These are phyloP conservation scores for Gila robusta DNA, from an alignment of 2,797 vertebrate species.

Conservation along the genomic window DNA sequence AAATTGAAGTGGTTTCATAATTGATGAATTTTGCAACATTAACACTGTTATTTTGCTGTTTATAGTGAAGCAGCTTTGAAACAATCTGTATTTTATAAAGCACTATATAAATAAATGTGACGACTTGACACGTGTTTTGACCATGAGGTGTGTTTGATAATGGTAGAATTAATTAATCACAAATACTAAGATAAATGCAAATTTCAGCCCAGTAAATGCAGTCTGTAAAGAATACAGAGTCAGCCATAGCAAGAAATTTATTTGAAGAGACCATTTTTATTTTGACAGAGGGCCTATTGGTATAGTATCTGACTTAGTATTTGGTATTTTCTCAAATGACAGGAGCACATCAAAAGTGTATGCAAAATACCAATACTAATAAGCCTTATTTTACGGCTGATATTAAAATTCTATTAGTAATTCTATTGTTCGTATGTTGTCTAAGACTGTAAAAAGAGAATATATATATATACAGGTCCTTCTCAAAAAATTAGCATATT, in stretches of 20 bases:
- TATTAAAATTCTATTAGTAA: neutral
- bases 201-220: neutral
- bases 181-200: conserved; percentile 4
- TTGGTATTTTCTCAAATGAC: neutral
- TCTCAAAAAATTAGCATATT: too few species aligned
- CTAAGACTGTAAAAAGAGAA: too few species aligned
- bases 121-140: conserved; percentile 1
- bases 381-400: neutral
- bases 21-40: neutral
- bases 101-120: neutral
- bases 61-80: neutral
- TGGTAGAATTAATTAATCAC: neutral
- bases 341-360: neutral
- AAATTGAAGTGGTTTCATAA: neutral
- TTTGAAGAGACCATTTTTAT: neutral
- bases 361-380: neutral
- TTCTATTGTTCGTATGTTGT: too few species aligned
- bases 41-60: neutral
- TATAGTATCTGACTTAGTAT: neutral
- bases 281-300: neutral
- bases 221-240: neutral
- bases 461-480: too few species aligned
- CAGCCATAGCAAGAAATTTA: neutral
- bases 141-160: neutral
- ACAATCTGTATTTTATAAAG: neutral